phyloP scores from a whole-genome alignment of 2,113 vertebrate species.

The Lynx canadensis region DNA sequence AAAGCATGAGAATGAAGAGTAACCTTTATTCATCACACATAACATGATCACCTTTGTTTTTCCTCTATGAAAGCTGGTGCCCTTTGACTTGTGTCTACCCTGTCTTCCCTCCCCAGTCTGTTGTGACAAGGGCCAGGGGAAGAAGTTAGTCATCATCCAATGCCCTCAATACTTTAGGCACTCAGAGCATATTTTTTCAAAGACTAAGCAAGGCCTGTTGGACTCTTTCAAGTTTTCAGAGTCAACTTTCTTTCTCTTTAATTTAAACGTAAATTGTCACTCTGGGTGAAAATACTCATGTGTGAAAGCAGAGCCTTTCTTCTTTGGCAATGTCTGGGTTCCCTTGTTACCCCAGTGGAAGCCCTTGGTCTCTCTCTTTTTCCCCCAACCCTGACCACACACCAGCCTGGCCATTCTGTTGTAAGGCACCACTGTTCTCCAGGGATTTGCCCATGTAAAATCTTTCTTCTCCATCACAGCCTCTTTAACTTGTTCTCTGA shows the following conservation, averaged over 20 bases:
- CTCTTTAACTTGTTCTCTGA: neutral
- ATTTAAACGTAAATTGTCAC: neutral
- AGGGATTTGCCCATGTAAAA: neutral
- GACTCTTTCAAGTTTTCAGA: neutral
- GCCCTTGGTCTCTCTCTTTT: neutral
- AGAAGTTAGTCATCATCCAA: neutral
- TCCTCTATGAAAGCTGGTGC: neutral
- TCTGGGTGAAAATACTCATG: neutral
- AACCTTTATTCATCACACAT: neutral
- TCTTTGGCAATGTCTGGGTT: neutral
- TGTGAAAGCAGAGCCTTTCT: neutral
- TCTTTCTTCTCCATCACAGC: neutral
- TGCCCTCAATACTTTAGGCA: neutral
- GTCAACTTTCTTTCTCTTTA: neutral
- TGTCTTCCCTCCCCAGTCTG: neutral
- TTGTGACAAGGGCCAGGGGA: too few species aligned
- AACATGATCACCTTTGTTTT: neutral
- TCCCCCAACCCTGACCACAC: neutral
- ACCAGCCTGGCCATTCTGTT: neutral
- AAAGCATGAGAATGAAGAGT: neutral
- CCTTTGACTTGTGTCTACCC: neutral
- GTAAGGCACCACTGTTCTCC: neutral
- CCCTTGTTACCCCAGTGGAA: neutral
- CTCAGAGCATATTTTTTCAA: neutral
- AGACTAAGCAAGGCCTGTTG: neutral